A percentile compares a stretch with the other conserved stretches of the same genome.
Evolutionary conservation across 2,888 invertebrate genomes (phyloP).

Genomic region (Thera britannica): DNA sequence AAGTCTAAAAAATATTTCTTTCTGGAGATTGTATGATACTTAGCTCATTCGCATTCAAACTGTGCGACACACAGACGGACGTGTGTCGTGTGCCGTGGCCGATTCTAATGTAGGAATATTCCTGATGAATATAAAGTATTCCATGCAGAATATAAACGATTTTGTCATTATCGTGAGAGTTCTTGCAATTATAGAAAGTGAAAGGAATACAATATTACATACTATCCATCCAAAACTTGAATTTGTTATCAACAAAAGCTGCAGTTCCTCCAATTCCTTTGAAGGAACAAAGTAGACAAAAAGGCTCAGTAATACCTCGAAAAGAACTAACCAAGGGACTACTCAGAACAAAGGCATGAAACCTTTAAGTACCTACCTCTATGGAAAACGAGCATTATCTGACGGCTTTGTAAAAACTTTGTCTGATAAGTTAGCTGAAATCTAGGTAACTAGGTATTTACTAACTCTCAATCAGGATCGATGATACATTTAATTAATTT

Average conservation of each 20-base stretch:
- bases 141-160: conserved; percentile 51
- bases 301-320: too few species aligned
- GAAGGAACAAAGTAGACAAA: too few species aligned
- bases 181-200: conserved; percentile 42
- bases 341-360: too few species aligned
- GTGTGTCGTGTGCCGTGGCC: conserved; percentile 78
- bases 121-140: conserved; percentile 62
- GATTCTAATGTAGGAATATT: conserved; percentile 59
- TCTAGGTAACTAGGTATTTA: not conserved
- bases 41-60: conserved; percentile 59
- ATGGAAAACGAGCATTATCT: too few species aligned
- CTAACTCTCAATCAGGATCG: not conserved
- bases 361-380: too few species aligned
- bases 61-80: conserved; percentile 61
- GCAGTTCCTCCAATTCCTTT: too few species aligned
- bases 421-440: too few species aligned
- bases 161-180: conserved; percentile 46
- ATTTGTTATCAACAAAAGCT: not conserved
- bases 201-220: conserved; percentile 21
- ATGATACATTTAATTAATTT: conserved; percentile 39
- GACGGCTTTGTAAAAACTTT: too few species aligned
- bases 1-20: conserved; percentile 5
- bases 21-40: conserved; percentile 33
- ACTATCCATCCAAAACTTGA: not conserved
- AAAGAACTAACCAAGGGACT: too few species aligned